These are phyloP conservation scores for Lymantria monacha DNA, from an alignment of 2,888 invertebrate genomes.

Conservation along the genomic window DNA sequence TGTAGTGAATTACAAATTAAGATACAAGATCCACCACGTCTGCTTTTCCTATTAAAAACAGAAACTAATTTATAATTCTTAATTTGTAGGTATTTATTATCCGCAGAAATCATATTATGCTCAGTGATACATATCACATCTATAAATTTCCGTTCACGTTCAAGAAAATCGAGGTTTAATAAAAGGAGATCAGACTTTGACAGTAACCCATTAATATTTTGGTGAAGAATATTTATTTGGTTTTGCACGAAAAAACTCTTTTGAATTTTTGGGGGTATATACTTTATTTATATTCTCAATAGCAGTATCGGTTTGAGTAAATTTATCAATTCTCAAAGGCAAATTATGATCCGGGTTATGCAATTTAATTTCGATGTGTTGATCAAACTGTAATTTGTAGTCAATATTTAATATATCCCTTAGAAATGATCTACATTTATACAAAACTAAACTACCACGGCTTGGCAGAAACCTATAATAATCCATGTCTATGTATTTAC, in stretches of 20 bases:
- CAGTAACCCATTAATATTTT: conserved; percentile 7
- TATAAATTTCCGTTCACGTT: neutral
- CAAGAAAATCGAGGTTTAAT: neutral
- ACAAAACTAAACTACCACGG: neutral
- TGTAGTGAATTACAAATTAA: neutral
- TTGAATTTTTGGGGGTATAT: neutral
- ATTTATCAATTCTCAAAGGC: neutral
- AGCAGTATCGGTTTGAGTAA: neutral
- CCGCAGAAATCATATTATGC: neutral
- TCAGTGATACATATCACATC: conserved; percentile 1
- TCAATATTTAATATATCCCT: neutral
- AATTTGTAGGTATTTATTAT: neutral
- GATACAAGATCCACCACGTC: neutral
- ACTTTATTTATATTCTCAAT: neutral
- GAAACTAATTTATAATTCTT: neutral
- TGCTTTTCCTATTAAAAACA: neutral
- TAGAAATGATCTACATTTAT: neutral
- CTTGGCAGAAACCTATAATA: neutral
- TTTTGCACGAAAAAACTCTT: neutral
- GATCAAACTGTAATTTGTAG: neutral
- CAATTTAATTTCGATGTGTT: neutral
- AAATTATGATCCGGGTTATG: neutral
- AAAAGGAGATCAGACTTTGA: conserved; percentile 2
- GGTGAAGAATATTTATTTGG: conserved; percentile 2
- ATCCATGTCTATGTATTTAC: neutral